Base-by-base conservation (phyloP, 2,797 vertebrate genomes). In the Rhabdophis nuchalis region DNA sequence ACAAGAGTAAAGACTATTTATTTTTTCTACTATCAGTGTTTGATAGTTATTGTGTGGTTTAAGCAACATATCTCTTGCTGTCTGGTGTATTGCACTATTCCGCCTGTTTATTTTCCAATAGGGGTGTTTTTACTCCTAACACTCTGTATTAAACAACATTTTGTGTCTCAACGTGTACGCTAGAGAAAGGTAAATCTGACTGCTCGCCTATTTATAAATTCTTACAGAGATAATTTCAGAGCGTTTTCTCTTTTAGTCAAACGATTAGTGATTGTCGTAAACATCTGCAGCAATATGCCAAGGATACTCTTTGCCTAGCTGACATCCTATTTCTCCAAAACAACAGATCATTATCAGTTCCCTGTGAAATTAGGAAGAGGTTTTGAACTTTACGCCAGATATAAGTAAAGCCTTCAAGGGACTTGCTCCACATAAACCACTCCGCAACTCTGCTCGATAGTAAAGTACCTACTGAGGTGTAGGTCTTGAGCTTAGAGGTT, bases 401-500 rank as follows among this genome's bases (percentile, higher is more conserved):
- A 36, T 36, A 53, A 50, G 36, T 85, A 61, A 61, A 23, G 13
- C 41, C 36, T 16, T 86, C 64, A 3, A 61, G 93, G 41, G 57
- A 36, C 8, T 20, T 32, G 16, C 10, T 77, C 68, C 86, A 27
- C 53, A 36, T 3, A 56, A 87, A n/a, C 29, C 60, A 41, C 2
- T 64, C 68, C 68, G 29, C 60, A 77, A 77, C 18, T 23, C 20
- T 77, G 0, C 50, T 13, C 2, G 9, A 58, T 0, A 93, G 89
- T n/a, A 11, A 90, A 77, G 14, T 89, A 93, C 9, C 32, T n/a
- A 91, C n/a, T 89, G 91, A 92, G 95, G 96, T 94, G 95, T 92
- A 93, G 92, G 92, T 0, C 93, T 94, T 95, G 92, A 92, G 93
- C 91, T 93, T 93, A 95, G 95, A 95, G 93, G 93, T 93, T 95